Percentiles rank a stretch among this genome's conserved stretches.
Evolutionary conservation across 2,797 vertebrate species (phyloP).

Genomic region (Lagocephalus sceleratus): DNA sequence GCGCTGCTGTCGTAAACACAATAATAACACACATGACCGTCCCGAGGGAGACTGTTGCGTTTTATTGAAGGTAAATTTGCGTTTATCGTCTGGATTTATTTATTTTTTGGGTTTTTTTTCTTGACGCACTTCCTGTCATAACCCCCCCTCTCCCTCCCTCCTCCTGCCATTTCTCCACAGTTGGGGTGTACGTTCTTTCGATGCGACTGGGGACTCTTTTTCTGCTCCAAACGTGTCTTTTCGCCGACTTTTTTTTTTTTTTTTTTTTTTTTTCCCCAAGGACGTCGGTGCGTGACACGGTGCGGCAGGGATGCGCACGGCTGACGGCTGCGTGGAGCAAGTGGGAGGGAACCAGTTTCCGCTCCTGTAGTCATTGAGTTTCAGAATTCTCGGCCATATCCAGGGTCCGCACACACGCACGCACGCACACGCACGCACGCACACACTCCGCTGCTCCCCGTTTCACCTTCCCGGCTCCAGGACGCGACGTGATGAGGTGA

Average conservation of each 20-base stretch:
- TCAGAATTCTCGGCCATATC: constrained; percentile 22
- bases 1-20: constrained; percentile 39
- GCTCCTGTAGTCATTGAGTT: constrained; percentile 22
- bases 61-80: too few species aligned
- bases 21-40: constrained; percentile 27
- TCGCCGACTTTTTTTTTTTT: too few species aligned
- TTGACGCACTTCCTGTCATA: too few species aligned
- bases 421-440: too few species aligned
- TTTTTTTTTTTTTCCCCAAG: too few species aligned
- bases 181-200: too few species aligned
- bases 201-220: too few species aligned
- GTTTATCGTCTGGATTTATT: too few species aligned
- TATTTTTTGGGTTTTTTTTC: too few species aligned
- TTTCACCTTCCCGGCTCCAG: constrained; percentile 27
- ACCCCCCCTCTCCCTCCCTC: too few species aligned
- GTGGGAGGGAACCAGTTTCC: constrained; percentile 29
- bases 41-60: constrained; percentile 3
- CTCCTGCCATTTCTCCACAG: too few species aligned
- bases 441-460: constrained; percentile 10
- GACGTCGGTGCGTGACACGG: constrained; percentile 32
- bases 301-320: constrained; percentile 54
- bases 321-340: constrained; percentile 38
- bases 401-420: constrained; percentile 19
- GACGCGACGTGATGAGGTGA: constrained; percentile 67
- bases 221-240: too few species aligned